Evolutionary conservation across 2,113 vertebrate genomes (phyloP), one percentile per base, ranked within the genome.

Genomic region (Menidia beryllina): DNA sequence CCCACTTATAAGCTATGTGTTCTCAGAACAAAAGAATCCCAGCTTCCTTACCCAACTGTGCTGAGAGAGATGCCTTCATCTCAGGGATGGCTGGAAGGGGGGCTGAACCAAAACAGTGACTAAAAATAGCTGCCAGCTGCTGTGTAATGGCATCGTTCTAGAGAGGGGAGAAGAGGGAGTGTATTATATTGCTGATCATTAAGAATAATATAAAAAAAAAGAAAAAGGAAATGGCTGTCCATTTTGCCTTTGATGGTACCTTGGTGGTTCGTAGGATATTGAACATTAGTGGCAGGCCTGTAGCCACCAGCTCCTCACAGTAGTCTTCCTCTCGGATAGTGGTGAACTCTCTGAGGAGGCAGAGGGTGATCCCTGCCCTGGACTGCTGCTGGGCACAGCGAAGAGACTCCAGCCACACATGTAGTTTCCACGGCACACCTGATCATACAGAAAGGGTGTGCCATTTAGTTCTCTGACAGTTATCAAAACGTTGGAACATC

Each of bases 381-480:
- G 95, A 97, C 91, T 97, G 96, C 58, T 90, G 94, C 92, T 96
- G 97, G 36, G 98, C 95, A 3, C 96, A 96, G 50, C 93, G 91
- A 1, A 99, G 92, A 0, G 96, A 98, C 81, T 99, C 97, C 2
- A 99, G 93, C 98, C 98, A 99, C 60, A 99, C 93, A 0, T 99
- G 97, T 10, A 98, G 94, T 82, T 97, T 99, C 98, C 98, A 99
- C 0, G 96, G 96, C 4, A 99, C 94, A 2, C 97, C 98, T 99
- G 53, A 5, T 25, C 17, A 3, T 8, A 41, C n/a, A 38, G 12
- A n/a, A 48, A 9, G 8, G 20, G 34, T 0, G 25, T 8, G 3
- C 45, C 34, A 15, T 49, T 59, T 24, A 0, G 14, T 72, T 60
- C 36, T 47, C 13, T 2, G 19, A n/a, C 15, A 11, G 3, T 57